A percentile compares a stretch with the other conserved stretches of the same genome.
phyloP scores from a whole-genome alignment of 1,140 invertebrate species.

The Penaeus vannamei region DNA sequence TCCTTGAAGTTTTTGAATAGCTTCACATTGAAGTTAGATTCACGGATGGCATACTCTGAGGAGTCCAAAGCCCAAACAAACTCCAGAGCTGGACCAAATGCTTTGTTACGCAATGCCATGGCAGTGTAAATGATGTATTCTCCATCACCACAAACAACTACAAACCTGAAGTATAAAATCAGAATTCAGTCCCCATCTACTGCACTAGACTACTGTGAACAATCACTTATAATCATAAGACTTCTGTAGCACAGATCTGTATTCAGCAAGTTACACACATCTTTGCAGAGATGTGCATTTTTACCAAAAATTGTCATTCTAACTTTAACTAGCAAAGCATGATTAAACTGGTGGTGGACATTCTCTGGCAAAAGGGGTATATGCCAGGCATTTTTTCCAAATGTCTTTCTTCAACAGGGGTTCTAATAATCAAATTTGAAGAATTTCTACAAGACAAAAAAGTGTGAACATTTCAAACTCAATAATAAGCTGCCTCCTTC shows the following conservation, averaged over 20 bases:
- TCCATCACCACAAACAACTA: constrained; percentile 99
- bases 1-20: constrained; percentile 99
- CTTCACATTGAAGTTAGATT: constrained; percentile 90
- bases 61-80: constrained; percentile 99
- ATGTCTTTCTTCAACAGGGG: too few relatives aligned
- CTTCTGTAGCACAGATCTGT: too few relatives aligned
- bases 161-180: constrained; percentile 78
- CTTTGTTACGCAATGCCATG: constrained; percentile 98
- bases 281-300: not conserved
- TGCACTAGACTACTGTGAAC: not conserved
- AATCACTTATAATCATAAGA: not conserved
- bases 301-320: not conserved
- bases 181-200: not conserved
- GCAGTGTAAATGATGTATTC: constrained; percentile 99
- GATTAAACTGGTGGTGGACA: too few relatives aligned
- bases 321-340: not conserved
- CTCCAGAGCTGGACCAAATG: constrained; percentile 97
- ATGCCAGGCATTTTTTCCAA: too few relatives aligned
- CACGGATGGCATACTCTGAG: constrained; percentile 92
- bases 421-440: too few relatives aligned
- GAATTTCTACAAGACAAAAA: too few relatives aligned
- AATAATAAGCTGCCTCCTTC: too few relatives aligned
- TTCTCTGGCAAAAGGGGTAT: too few relatives aligned
- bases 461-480: too few relatives aligned
- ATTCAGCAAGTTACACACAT: too few relatives aligned